Conservation (phyloP, 92 coral and sea anemone species). For the Epizoanthus ramosus region DNA sequence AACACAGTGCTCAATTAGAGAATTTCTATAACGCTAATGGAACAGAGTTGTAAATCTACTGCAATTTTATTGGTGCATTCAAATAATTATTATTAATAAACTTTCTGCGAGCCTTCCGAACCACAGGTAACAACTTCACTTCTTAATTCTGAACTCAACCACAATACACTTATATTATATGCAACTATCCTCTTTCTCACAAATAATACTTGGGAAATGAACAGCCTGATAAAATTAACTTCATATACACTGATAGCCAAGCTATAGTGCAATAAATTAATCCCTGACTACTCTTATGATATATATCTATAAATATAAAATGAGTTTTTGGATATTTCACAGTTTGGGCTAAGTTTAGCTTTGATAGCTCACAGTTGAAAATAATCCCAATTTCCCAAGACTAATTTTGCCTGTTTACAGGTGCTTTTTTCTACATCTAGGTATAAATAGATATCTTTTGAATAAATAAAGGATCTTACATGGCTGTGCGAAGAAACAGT, state of each 20-base stretch:
- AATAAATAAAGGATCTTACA: no score
- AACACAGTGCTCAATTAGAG: neutral
- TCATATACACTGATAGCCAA: neutral
- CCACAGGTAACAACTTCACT: neutral
- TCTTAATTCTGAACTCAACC: slow-evolving; percentile 20
- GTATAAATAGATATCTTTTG: no score
- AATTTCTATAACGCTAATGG: neutral
- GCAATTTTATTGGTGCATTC: neutral
- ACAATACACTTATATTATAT: neutral
- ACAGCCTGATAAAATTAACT: neutral
- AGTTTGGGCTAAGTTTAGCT: neutral
- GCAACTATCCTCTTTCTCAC: no score
- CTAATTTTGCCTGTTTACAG: no score
- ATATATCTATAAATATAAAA: neutral
- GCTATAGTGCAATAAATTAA: neutral
- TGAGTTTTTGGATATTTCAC: neutral
- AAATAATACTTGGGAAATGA: slow-evolving; percentile 40
- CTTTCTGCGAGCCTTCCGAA: neutral
- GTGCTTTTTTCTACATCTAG: no score
- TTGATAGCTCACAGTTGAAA: no score
- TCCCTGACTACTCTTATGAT: neutral
- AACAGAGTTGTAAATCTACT: neutral
- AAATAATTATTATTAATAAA: neutral
- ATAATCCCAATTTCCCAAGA: neutral
- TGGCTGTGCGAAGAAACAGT: no score